These are phyloP conservation scores for Himalopsyche kuldschensis DNA, from an alignment of 2,888 invertebrate genomes.

Conservation along the genomic window DNA sequence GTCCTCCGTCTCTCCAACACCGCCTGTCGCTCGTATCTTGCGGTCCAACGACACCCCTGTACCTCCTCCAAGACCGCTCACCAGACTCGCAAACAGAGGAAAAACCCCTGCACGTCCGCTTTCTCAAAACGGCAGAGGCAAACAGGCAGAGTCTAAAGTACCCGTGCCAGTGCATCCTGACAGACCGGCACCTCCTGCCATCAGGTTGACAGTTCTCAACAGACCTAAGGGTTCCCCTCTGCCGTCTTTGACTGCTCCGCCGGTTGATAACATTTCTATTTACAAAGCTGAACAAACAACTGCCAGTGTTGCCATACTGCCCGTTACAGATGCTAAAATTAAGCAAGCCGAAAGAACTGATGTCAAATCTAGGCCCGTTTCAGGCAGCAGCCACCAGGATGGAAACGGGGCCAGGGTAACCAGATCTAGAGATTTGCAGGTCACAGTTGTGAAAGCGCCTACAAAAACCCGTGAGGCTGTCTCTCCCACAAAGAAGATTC, in stretches of 20 bases:
- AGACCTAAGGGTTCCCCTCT: conserved; percentile 43
- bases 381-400: background rate
- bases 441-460: background rate
- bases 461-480: background rate
- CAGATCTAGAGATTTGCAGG: conserved; percentile 27
- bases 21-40: conserved; percentile 51
- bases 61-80: conserved; percentile 47
- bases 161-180: conserved; percentile 42
- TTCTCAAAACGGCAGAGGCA: background rate
- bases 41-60: conserved; percentile 54
- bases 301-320: background rate
- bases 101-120: background rate
- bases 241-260: background rate
- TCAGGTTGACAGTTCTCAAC: conserved; percentile 51
- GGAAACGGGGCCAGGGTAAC: conserved; percentile 25
- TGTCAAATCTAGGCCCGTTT: background rate
- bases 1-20: conserved; percentile 18
- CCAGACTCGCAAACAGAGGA: conserved; percentile 43
- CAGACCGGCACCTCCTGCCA: conserved; percentile 41
- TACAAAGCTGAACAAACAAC: background rate
- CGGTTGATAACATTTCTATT: background rate
- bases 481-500: background rate
- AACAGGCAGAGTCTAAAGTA: conserved; percentile 27
- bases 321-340: conserved; percentile 8
- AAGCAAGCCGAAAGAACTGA: conserved; percentile 16